A percentile compares a stretch with the other conserved stretches of the same genome.
Evolutionary conservation across 92 coral and sea anemone species (phyloP).

Genomic region (Zoanthus sansibaricus): DNA sequence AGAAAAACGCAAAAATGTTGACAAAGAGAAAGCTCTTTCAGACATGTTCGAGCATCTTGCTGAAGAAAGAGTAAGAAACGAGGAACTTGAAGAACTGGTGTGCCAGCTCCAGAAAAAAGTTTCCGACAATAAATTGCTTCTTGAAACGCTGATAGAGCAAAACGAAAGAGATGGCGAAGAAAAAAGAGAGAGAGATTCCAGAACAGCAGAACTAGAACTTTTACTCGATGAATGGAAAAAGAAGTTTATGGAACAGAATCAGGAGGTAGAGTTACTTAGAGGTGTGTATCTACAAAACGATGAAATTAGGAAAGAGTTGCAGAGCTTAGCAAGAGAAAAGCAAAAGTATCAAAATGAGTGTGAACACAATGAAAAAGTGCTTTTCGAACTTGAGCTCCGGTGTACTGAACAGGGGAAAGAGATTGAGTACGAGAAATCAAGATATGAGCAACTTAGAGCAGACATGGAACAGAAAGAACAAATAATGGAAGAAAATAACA

Average conservation of each 20-base stretch:
- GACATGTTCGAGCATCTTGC: constrained; percentile 45
- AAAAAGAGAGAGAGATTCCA: constrained; percentile 48
- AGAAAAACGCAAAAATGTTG: constrained; percentile 51
- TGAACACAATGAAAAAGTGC: background rate
- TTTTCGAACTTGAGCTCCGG: constrained; percentile 11
- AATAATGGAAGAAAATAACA: constrained; percentile 55
- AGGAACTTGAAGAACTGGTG: constrained; percentile 65
- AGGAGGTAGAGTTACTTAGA: constrained; percentile 45
- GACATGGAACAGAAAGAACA: constrained; percentile 64
- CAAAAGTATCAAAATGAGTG: constrained; percentile 28
- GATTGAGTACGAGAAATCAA: constrained; percentile 34
- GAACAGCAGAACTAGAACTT: constrained; percentile 39
- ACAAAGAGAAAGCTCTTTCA: constrained; percentile 40
- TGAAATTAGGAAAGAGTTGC: constrained; percentile 63
- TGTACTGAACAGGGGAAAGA: constrained; percentile 36
- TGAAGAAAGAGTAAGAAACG: constrained; percentile 67
- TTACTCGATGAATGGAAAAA: constrained; percentile 52
- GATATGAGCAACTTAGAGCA: constrained; percentile 21
- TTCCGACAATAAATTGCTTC: constrained; percentile 35
- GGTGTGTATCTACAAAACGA: constrained; percentile 43
- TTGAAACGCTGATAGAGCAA: constrained; percentile 45
- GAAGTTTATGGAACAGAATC: constrained; percentile 51
- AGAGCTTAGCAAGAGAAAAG: constrained; percentile 48
- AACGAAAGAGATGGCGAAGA: constrained; percentile 46
- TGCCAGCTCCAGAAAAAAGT: constrained; percentile 60